A percentile compares a stretch with the other conserved stretches of the same genome.
phyloP scores from a whole-genome alignment of 2,888 invertebrate genomes.

The Papilio elwesi region DNA sequence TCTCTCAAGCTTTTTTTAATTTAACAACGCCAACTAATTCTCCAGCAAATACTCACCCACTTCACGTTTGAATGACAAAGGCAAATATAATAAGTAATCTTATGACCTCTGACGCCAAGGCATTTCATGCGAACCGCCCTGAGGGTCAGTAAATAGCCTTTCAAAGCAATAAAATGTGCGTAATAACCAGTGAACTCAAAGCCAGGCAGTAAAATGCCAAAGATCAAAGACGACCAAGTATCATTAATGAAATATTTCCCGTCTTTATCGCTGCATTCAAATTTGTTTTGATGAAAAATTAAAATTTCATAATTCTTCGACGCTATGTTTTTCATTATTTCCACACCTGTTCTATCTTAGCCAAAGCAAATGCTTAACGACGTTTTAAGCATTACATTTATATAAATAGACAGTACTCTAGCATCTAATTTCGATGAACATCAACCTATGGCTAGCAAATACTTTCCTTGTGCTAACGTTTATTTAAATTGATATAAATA shows the following conservation, averaged over 20 bases:
- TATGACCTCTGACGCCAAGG: constrained; percentile 4
- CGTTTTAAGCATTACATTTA: no score
- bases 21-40: background rate
- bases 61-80: background rate
- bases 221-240: background rate
- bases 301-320: no score
- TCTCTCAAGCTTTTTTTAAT: background rate
- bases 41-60: background rate
- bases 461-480: no score
- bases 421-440: no score
- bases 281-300: background rate
- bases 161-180: constrained; percentile 32
- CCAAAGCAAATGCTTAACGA: no score
- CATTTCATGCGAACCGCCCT: constrained; percentile 19
- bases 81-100: constrained; percentile 15
- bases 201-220: constrained; percentile 23
- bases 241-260: constrained; percentile 13
- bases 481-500: no score
- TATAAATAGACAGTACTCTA: no score
- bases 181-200: constrained; percentile 34
- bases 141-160: constrained; percentile 34
- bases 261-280: constrained; percentile 1
- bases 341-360: no score
- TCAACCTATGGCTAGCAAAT: no score
- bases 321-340: no score